phyloP scores from a whole-genome alignment of 2,888 invertebrate species.

The Alloscopus bannaensis region DNA sequence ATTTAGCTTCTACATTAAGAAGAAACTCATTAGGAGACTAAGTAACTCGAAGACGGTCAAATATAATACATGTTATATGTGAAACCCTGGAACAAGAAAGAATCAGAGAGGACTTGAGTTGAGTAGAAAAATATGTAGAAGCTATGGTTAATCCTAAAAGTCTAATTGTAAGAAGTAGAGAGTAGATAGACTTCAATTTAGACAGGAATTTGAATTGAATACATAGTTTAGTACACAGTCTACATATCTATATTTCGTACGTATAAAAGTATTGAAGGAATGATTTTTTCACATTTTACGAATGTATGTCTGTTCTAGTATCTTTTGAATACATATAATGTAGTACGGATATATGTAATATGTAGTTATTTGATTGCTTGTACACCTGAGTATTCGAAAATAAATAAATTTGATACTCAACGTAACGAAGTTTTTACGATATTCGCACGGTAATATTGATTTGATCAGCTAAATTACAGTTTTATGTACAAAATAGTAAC shows the following conservation, averaged over 20 bases:
- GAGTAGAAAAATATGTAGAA: constrained; percentile 43
- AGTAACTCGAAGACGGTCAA: too few relatives aligned
- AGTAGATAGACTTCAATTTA: not conserved
- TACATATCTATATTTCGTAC: not conserved
- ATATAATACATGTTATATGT: too few relatives aligned
- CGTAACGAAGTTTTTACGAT: too few relatives aligned
- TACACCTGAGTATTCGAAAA: constrained; percentile 51
- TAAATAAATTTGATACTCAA: constrained; percentile 32
- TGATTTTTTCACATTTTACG: constrained; percentile 11
- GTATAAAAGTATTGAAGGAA: constrained; percentile 37
- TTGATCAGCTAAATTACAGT: too few relatives aligned
- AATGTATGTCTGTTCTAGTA: constrained; percentile 7
- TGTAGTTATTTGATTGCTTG: constrained; percentile 48
- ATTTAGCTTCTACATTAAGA: too few relatives aligned
- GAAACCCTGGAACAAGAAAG: too few relatives aligned
- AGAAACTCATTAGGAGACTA: too few relatives aligned
- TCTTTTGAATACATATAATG: constrained; percentile 7
- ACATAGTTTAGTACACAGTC: constrained; percentile 1
- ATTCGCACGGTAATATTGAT: too few relatives aligned
- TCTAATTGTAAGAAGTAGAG: too few relatives aligned
- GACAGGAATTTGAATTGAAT: not conserved
- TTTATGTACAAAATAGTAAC: constrained; percentile 27
- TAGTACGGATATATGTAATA: not conserved
- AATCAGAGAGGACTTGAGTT: too few relatives aligned
- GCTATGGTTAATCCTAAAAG: not conserved